These are phyloP conservation scores for Rana temporaria DNA, from an alignment of 2,113 vertebrate species.

Conservation along the genomic window DNA sequence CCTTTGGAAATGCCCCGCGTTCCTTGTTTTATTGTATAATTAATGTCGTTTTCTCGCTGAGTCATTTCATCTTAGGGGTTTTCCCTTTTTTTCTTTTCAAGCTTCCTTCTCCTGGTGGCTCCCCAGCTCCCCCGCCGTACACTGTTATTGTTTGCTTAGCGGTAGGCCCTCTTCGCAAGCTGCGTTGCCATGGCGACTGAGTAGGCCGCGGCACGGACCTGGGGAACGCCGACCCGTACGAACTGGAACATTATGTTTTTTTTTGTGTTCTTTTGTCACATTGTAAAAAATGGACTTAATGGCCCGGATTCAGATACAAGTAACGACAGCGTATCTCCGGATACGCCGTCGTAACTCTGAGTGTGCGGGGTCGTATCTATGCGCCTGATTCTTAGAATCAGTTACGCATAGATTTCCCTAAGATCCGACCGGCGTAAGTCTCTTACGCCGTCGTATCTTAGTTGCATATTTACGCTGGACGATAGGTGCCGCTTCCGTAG, in stretches of 20 bases:
- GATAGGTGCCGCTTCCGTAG: no score
- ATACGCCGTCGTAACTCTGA: no score
- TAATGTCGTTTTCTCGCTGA: conserved; percentile 60
- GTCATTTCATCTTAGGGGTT: conserved; percentile 58
- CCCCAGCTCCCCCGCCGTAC: conserved; percentile 28
- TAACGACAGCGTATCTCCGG: no score
- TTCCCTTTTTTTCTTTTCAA: conserved; percentile 19
- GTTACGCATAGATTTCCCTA: no score
- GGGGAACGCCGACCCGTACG: background rate
- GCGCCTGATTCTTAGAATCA: no score
- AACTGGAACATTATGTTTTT: conserved; percentile 6
- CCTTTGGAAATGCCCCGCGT: conserved; percentile 40
- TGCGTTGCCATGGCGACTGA: conserved; percentile 62
- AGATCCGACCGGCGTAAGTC: no score
- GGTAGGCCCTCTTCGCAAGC: conserved; percentile 57
- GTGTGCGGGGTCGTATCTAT: no score
- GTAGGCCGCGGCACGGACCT: conserved; percentile 42
- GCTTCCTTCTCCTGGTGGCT: conserved; percentile 22
- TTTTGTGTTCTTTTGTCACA: conserved; percentile 3
- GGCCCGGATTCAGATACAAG: no score
- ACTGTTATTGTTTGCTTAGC: conserved; percentile 50
- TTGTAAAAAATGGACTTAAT: conserved; percentile 65
- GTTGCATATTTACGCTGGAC: no score
- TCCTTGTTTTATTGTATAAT: conserved; percentile 42
- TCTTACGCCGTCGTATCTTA: no score